Conservation (phyloP, 1,140 invertebrate species). For the Eurosta solidaginis region DNA sequence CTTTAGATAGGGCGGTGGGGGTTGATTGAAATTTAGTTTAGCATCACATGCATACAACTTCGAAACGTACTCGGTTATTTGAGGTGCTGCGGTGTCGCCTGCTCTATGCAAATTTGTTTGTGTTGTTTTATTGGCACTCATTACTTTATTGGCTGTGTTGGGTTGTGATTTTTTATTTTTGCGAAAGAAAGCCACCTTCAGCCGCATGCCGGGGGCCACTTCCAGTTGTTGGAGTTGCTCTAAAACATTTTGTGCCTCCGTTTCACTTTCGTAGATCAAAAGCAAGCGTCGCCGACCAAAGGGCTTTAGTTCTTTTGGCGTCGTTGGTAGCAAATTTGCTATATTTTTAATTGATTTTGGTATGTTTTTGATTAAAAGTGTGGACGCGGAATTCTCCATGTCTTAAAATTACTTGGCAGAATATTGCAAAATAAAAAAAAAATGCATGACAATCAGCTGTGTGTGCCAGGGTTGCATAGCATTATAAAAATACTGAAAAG, state of each 20-base stretch:
- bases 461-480: background rate
- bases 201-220: background rate
- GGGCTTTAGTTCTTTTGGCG: slow-evolving; percentile 39
- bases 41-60: slow-evolving; percentile 72
- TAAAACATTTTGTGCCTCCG: slow-evolving; percentile 38
- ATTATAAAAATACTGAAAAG: background rate
- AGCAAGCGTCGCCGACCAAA: slow-evolving; percentile 45
- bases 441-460: background rate
- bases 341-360: slow-evolving; percentile 48
- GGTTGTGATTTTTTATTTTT: background rate
- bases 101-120: slow-evolving; percentile 25
- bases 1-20: slow-evolving; percentile 72
- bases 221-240: slow-evolving; percentile 2
- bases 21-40: slow-evolving; percentile 70
- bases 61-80: slow-evolving; percentile 70
- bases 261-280: slow-evolving; percentile 38
- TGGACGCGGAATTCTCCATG: slow-evolving; percentile 27
- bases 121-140: background rate
- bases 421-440: background rate
- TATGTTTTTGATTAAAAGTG: slow-evolving; percentile 50
- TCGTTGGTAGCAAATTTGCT: slow-evolving; percentile 40
- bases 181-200: background rate
- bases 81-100: slow-evolving; percentile 40
- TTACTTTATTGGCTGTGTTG: background rate
- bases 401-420: background rate